phyloP scores from a whole-genome alignment of 1,140 invertebrate genomes.

The Acromyrmex echinatior region DNA sequence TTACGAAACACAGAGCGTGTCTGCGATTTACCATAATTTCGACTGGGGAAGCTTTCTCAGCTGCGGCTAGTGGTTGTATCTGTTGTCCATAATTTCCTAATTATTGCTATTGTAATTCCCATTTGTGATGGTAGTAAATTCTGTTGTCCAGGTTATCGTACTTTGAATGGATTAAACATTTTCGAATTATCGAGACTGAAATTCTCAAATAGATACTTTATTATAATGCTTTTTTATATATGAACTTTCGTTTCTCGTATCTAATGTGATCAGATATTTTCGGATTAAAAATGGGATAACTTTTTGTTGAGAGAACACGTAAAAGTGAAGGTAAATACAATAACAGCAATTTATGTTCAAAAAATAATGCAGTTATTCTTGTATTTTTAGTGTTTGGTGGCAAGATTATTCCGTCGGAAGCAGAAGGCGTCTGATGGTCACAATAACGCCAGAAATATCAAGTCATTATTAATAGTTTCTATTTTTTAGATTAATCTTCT shows the following conservation, averaged over 20 bases:
- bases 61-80: conserved; percentile 18
- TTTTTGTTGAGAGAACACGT: too few species aligned
- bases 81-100: conserved; percentile 34
- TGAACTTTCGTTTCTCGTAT: neutral
- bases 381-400: too few species aligned
- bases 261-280: too few species aligned
- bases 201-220: neutral
- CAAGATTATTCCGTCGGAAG: too few species aligned
- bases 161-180: neutral
- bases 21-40: conserved; percentile 42
- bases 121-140: neutral
- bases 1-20: neutral
- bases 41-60: conserved; percentile 5
- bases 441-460: too few species aligned
- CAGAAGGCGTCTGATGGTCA: too few species aligned
- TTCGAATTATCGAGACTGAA: neutral
- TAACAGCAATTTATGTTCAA: too few species aligned
- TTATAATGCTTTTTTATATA: neutral
- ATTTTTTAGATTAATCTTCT: too few species aligned
- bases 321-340: too few species aligned
- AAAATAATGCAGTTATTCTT: too few species aligned
- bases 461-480: too few species aligned
- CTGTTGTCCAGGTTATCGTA: neutral
- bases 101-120: conserved; percentile 26
- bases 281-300: too few species aligned